phyloP scores from a whole-genome alignment of 2,888 invertebrate genomes.

The Macrophya alboannulata region DNA sequence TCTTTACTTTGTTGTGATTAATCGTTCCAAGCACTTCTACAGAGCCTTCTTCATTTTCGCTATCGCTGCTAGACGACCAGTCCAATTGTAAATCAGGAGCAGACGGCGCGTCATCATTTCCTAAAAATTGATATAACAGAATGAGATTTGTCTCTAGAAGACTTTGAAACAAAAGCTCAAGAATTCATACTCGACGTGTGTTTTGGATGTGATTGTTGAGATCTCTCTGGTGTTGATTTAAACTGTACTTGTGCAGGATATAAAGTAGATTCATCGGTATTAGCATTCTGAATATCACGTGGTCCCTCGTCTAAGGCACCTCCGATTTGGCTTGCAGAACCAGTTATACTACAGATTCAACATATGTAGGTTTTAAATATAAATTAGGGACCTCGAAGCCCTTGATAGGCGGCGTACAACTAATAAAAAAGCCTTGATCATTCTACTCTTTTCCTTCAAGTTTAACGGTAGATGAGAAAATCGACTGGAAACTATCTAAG shows the following conservation, averaged over 20 bases:
- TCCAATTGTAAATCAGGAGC: slow-evolving; percentile 90
- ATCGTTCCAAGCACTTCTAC: slow-evolving; percentile 80
- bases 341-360: slow-evolving; percentile 69
- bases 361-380: slow-evolving; percentile 56
- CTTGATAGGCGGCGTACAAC: background rate
- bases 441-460: background rate
- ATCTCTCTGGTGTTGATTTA: slow-evolving; percentile 65
- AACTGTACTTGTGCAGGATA: slow-evolving; percentile 62
- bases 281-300: slow-evolving; percentile 64
- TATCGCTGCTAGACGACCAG: slow-evolving; percentile 86
- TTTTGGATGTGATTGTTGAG: slow-evolving; percentile 67
- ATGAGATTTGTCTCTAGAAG: slow-evolving; percentile 19
- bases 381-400: slow-evolving; percentile 3
- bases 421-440: background rate
- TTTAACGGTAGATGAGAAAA: slow-evolving; percentile 52
- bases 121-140: slow-evolving; percentile 61
- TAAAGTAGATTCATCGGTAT: slow-evolving; percentile 66
- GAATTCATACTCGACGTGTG: slow-evolving; percentile 68
- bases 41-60: slow-evolving; percentile 83
- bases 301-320: slow-evolving; percentile 64
- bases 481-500: slow-evolving; percentile 24
- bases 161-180: background rate
- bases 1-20: slow-evolving; percentile 69
- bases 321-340: slow-evolving; percentile 65
- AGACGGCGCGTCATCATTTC: slow-evolving; percentile 81